Evolutionary conservation across 1,140 invertebrate genomes (phyloP).

Genomic region (Bicyclus anynana): DNA sequence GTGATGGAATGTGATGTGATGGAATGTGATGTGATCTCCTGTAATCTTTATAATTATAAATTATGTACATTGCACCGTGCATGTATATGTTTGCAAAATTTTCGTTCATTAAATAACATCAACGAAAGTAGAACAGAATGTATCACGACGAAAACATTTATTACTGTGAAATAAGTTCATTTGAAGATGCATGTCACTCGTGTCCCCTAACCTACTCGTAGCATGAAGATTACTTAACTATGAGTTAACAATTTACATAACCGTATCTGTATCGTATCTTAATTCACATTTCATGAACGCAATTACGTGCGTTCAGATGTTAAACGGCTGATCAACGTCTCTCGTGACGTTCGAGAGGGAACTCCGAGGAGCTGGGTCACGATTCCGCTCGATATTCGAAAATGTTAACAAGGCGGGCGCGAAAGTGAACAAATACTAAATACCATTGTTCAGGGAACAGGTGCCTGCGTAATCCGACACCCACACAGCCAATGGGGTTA

Average conservation of each 20-base stretch:
- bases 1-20: too few relatives aligned
- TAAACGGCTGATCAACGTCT: conserved; percentile 24
- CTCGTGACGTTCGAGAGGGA: conserved; percentile 35
- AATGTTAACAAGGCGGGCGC: conserved; percentile 50
- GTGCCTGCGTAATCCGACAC: conserved; percentile 28
- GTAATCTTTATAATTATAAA: too few relatives aligned
- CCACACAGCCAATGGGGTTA: conserved; percentile 24
- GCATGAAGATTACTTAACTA: conserved; percentile 3
- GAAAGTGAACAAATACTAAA: conserved; percentile 41
- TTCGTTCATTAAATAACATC: too few relatives aligned
- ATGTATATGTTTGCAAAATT: too few relatives aligned
- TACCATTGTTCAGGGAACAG: conserved; percentile 44
- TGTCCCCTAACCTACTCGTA: background rate
- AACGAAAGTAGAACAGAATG: too few relatives aligned
- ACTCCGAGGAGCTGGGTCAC: conserved; percentile 44
- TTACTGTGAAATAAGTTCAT: background rate
- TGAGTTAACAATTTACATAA: conserved; percentile 15
- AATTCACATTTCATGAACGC: conserved; percentile 29
- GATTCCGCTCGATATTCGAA: conserved; percentile 54
- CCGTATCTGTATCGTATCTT: conserved; percentile 17
- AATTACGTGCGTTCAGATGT: conserved; percentile 28
- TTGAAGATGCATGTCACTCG: background rate
- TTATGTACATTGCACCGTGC: too few relatives aligned
- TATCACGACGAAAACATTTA: background rate
- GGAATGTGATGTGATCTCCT: too few relatives aligned